Base-by-base conservation (phyloP, 2,888 invertebrate species). In the Scaptodrosophila latifasciaeformis region DNA sequence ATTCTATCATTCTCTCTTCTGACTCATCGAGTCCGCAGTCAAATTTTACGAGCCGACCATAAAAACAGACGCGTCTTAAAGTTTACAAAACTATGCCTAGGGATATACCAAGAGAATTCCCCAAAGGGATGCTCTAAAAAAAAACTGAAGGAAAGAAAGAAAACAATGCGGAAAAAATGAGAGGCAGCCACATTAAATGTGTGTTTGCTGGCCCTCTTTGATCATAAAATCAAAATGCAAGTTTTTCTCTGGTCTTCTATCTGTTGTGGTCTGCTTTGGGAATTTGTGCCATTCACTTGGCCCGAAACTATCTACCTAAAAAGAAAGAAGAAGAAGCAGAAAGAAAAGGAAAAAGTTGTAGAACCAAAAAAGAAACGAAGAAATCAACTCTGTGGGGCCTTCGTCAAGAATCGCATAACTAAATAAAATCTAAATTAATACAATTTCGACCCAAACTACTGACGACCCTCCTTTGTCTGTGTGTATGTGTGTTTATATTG, bases 341-440 rank as follows among this genome's bases (percentile, higher is more conserved):
- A n/a, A n/a, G n/a, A n/a, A n/a, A n/a, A n/a, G n/a, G n/a, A n/a
- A n/a, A n/a, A n/a, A n/a, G n/a, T n/a, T n/a, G n/a, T n/a, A n/a
- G n/a, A n/a, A n/a, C n/a, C n/a, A n/a, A n/a, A n/a, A n/a, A n/a
- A n/a, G n/a, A n/a, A n/a, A n/a, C n/a, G n/a, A n/a, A n/a, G n/a
- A n/a, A n/a, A n/a, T n/a, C n/a, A n/a, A n/a, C n/a, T n/a, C n/a
- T n/a, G n/a, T n/a, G n/a, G n/a, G n/a, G n/a, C n/a, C n/a, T n/a
- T n/a, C n/a, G n/a, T n/a, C 31, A 24, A 44, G 57, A 50, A 57
- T 24, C 52, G 47, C 51, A 52, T 53, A 62, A 67, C 75, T 59
- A 61, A 75, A 74, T 74, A 58, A 76, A 76, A 76, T 64, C 69
- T 60, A 81, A 75, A 81, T 75, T 75, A 75, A 75, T 75, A 81